Base-by-base conservation (phyloP, 2,113 vertebrate species). In the Istiophorus platypterus region DNA sequence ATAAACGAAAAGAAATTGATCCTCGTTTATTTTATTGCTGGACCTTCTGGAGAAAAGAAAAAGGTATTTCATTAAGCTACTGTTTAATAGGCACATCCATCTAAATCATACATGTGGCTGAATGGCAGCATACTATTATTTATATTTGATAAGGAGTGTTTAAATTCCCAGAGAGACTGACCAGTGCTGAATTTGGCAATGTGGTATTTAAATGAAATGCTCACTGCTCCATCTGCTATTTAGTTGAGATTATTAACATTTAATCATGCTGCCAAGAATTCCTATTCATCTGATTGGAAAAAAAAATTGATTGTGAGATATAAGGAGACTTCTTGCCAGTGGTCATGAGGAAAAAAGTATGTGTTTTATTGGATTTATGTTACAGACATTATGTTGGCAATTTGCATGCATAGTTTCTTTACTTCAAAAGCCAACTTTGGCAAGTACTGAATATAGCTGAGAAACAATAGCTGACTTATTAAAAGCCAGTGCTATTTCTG, bases 1-100 rank as follows among this genome's bases (percentile, higher is more conserved):
- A 96, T 95, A 93, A 95, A 91, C 85, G 93, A 93, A 94, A 92
- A 96, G 93, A 95, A 95, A 96, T 95, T 94, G 95, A 95, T 95
- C 93, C 95, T 95, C 94, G 95, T 96, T 95, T 90, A 95, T 95
- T 96, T 96, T 95, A 94, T 93, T 94, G 94, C 95, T 12, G 89
- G 93, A 93, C 91, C 90, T 95, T 89, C 77, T 88, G 89, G 89
- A 95, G 94, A 85, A 90, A 80, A 91, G 87, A 89, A 91, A 87
- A 92, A 93, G 94, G 94, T 93, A 94, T 94, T 96, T 96, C 94
- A 95, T 96, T 96, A 96, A 89, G 80, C 2, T 63, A 69, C 90
- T 86, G 63, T 84, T 90, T 92, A 96, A 96, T 92, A 92, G 92
- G 90, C 86, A 94, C 94, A 96, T 97, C 93, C 92, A 92, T 96